phyloP scores from a whole-genome alignment of 2,113 vertebrate genomes.

The Eulemur macaco region DNA sequence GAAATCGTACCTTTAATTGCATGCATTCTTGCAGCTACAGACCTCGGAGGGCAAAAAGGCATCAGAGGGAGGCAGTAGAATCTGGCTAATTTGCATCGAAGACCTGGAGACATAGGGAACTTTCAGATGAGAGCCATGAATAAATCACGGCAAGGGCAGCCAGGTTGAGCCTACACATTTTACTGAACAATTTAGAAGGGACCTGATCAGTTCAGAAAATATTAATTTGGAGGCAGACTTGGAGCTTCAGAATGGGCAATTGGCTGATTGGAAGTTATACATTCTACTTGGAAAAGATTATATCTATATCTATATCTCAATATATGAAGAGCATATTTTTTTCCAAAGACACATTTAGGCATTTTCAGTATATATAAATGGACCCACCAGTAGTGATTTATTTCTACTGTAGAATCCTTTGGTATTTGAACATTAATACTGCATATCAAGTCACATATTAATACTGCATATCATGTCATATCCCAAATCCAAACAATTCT shows the following conservation, averaged over 20 bases:
- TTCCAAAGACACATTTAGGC: neutral
- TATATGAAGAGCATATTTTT: neutral
- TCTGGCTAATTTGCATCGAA: constrained; percentile 26
- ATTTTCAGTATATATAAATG: neutral
- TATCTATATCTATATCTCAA: neutral
- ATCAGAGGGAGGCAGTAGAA: neutral
- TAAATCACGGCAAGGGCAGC: neutral
- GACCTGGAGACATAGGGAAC: neutral
- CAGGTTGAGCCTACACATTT: neutral
- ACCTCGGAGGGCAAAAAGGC: neutral
- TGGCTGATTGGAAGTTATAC: neutral
- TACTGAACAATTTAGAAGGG: neutral
- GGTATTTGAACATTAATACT: neutral
- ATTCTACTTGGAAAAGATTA: neutral
- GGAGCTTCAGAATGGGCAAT: neutral
- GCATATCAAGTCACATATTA: too few species aligned
- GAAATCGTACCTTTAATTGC: constrained; percentile 29
- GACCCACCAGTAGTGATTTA: neutral
- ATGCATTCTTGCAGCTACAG: neutral
- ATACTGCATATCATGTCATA: neutral
- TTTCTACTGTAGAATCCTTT: neutral
- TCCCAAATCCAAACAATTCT: neutral
- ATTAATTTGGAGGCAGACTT: neutral
- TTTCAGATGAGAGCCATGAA: neutral
- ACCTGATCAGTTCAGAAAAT: neutral